Percentiles rank a stretch among this genome's conserved stretches.
phyloP scores from a whole-genome alignment of 2,113 vertebrate genomes.

The Lampris incognitus region DNA sequence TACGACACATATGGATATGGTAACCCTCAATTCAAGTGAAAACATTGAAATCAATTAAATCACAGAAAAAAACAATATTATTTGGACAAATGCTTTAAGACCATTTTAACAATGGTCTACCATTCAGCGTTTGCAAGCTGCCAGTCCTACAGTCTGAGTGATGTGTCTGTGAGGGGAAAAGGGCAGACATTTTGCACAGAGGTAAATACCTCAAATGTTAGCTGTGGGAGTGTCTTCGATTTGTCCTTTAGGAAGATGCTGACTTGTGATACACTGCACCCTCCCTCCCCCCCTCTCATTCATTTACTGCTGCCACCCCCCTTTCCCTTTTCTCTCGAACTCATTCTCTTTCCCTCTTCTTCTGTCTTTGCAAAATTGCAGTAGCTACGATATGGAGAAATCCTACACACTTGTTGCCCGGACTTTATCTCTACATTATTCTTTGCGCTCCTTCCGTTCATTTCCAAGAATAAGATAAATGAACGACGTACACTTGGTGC shows the following conservation, averaged over 20 bases:
- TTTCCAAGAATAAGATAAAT: constrained; percentile 84
- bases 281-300: constrained; percentile 5
- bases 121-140: constrained; percentile 48
- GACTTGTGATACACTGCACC: constrained; percentile 68
- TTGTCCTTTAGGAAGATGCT: constrained; percentile 79
- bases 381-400: constrained; percentile 43
- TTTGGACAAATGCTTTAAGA: constrained; percentile 10
- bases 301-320: background rate
- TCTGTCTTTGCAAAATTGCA: constrained; percentile 49
- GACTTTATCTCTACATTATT: constrained; percentile 76
- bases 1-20: no score
- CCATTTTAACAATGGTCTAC: constrained; percentile 32
- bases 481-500: constrained; percentile 80
- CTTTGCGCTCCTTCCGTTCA: constrained; percentile 72
- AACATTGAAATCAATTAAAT: background rate
- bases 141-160: constrained; percentile 43
- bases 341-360: constrained; percentile 40
- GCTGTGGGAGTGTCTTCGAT: constrained; percentile 71
- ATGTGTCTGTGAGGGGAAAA: constrained; percentile 72
- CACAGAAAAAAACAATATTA: background rate
- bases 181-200: constrained; percentile 77
- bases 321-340: constrained; percentile 11
- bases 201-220: constrained; percentile 81
- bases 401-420: constrained; percentile 78
- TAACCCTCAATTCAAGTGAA: no score